These are phyloP conservation scores for Oedothorax gibbosus DNA, from an alignment of 1,140 invertebrate species.

Conservation along the genomic window DNA sequence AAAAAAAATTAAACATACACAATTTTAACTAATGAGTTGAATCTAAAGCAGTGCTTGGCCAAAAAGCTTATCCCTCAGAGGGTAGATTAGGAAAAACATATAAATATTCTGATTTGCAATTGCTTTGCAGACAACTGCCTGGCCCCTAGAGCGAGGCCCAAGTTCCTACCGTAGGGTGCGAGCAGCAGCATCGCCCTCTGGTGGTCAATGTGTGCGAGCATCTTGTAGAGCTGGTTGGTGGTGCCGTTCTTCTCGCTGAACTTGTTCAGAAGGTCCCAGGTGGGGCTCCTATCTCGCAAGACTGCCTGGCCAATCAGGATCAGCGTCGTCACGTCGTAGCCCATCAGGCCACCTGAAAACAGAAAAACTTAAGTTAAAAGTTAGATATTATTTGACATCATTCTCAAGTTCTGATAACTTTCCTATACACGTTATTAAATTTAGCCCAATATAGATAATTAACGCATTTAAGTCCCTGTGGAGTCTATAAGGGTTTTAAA, in stretches of 20 bases:
- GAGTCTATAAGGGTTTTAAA: too few species aligned
- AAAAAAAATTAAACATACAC: too few species aligned
- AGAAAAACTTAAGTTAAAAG: not conserved
- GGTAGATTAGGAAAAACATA: too few species aligned
- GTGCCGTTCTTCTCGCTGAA: conserved; percentile 87
- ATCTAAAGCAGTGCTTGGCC: too few species aligned
- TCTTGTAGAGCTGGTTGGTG: conserved; percentile 80
- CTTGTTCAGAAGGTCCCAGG: conserved; percentile 78
- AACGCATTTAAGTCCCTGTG: not conserved
- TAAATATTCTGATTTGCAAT: too few species aligned
- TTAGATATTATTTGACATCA: not conserved
- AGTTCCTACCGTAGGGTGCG: conserved; percentile 72
- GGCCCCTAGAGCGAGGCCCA: too few species aligned
- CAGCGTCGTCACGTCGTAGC: conserved; percentile 70
- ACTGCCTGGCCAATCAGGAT: conserved; percentile 71
- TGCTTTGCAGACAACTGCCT: too few species aligned
- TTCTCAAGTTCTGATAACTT: not conserved
- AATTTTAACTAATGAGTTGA: too few species aligned
- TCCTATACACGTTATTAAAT: not conserved
- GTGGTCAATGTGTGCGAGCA: conserved; percentile 79
- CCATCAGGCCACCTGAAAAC: conserved; percentile 71
- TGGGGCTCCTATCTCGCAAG: conserved; percentile 75
- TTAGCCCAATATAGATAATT: not conserved
- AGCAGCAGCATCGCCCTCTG: conserved; percentile 78
- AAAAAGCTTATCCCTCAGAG: too few species aligned